Evolutionary conservation across 2,888 invertebrate genomes (phyloP).

Genomic region (Osmoderma eremita): DNA sequence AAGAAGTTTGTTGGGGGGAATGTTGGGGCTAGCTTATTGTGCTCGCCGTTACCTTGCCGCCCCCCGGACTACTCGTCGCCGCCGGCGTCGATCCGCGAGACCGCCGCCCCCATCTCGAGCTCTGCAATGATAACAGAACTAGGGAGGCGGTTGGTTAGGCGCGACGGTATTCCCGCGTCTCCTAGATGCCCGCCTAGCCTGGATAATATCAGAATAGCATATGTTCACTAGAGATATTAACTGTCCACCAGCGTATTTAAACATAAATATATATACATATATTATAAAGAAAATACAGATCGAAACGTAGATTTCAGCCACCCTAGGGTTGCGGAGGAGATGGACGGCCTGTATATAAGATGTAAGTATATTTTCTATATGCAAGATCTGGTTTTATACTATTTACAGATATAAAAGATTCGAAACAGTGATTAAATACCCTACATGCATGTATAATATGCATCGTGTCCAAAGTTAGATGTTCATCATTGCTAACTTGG

Average conservation of each 20-base stretch:
- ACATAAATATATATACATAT: constrained; percentile 9
- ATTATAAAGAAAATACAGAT: neutral
- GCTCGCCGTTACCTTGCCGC: constrained; percentile 72
- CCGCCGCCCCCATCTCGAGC: constrained; percentile 63
- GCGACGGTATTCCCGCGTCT: constrained; percentile 50
- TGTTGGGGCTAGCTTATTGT: constrained; percentile 66
- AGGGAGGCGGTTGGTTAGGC: constrained; percentile 64
- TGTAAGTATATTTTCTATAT: neutral
- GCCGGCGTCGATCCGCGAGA: neutral
- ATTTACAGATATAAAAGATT: neutral
- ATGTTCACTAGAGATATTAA: constrained; percentile 3
- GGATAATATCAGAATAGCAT: constrained; percentile 45
- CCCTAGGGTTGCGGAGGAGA: too few species aligned
- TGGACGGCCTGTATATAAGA: too few species aligned
- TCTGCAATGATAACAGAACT: constrained; percentile 72
- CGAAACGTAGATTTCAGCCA: neutral
- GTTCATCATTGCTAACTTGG: too few species aligned
- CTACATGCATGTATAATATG: too few species aligned
- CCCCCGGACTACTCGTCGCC: constrained; percentile 57
- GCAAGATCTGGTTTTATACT: constrained; percentile 1
- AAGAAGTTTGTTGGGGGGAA: constrained; percentile 53
- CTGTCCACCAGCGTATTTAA: constrained; percentile 36
- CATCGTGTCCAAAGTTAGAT: too few species aligned
- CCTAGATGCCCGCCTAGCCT: constrained; percentile 45
- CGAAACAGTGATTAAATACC: too few species aligned